Conservation (phyloP, 2,888 invertebrate genomes). For the Torymus tubicola region DNA sequence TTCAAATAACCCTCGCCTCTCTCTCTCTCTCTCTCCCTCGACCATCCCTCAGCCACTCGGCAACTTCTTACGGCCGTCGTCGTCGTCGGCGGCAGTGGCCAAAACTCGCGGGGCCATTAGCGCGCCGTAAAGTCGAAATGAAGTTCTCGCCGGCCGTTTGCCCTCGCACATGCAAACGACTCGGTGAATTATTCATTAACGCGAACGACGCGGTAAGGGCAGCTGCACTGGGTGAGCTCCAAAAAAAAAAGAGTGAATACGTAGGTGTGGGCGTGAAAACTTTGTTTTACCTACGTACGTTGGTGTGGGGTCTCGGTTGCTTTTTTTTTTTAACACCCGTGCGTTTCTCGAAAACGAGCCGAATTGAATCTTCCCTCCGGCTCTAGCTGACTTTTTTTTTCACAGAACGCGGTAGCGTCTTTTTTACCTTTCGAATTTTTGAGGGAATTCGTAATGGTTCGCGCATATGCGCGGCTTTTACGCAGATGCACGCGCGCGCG, state of each 20-base stretch:
- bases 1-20: too few species aligned
- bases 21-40: too few species aligned
- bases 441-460: too few species aligned
- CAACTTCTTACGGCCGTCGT: too few species aligned
- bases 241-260: background rate
- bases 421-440: too few species aligned
- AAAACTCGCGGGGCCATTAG: conserved; percentile 18
- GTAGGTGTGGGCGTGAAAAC: background rate
- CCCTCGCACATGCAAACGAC: conserved; percentile 63
- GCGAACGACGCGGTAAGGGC: background rate
- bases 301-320: background rate
- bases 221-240: background rate
- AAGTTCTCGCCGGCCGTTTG: conserved; percentile 61
- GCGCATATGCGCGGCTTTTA: too few species aligned
- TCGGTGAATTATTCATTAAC: conserved; percentile 65
- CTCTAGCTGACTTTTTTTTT: background rate
- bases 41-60: too few species aligned
- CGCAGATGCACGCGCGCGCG: too few species aligned
- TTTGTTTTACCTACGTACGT: background rate
- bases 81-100: too few species aligned
- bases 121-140: conserved; percentile 60
- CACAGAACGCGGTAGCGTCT: too few species aligned
- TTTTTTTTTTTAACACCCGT: background rate
- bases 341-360: conserved; percentile 4
- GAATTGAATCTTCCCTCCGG: conserved; percentile 2